Evolutionary conservation across 1,140 invertebrate species (phyloP), one percentile per base, ranked within the genome.

Genomic region (Oedothorax gibbosus): DNA sequence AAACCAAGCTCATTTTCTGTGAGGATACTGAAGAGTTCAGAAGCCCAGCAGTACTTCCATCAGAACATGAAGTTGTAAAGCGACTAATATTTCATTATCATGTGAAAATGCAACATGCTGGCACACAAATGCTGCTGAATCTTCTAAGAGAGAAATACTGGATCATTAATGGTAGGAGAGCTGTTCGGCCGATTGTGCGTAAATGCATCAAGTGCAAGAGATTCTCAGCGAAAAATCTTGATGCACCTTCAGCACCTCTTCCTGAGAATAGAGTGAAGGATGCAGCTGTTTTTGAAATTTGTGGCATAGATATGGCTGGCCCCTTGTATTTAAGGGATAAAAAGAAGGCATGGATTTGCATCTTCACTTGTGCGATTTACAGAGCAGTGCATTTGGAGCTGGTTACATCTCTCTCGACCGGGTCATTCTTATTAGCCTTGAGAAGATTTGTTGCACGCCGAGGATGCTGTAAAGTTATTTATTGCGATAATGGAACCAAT

Each of bases 371-470:
- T 76, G 89, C 91, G 18, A 64, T 86, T 4, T 90, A 89, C 0
- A 90, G 87, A 90, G 89, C 89, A 88, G 90, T 88, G 87, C 90
- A 91, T 90, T 89, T 89, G 87, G 91, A 88, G 90, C 86, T 85
- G 87, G 88, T 90, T 87, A 87, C 87, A 0, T 86, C 88, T 79
- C 65, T 91, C 6, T 80, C 53, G 4, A 89, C 91, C 2, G 88
- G 90, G 69, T 86, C 87, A 4, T 91, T 92, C 78, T 75, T 91
- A 3, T 85, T 89, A 11, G 87, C 89, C 6, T 81, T 92, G 2
- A 85, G 87, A 15, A 81, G 91, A 51, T 92, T 92, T 85, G 86
- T 89, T 0, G 86, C 88, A 6, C 85, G 90, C 2, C 86, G 90
- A 64, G 88, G 87, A 66, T 15, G 49, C 7, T 85, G 60, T 8